Evolutionary conservation across 2,888 invertebrate species (phyloP), one percentile per base, ranked within the genome.

Genomic region (Congeria kusceri): DNA sequence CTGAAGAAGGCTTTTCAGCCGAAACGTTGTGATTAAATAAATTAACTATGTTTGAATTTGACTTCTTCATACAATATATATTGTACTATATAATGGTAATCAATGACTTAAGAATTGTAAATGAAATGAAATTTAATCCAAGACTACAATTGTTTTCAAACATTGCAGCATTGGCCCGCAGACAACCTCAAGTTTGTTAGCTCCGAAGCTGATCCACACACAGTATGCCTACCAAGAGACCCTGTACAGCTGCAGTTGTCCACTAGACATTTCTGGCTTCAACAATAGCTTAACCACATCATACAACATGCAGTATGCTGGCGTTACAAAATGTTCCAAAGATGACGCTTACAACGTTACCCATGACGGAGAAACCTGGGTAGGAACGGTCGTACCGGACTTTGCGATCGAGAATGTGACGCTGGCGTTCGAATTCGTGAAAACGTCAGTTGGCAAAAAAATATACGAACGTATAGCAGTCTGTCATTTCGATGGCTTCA

Each of bases 391-490:
- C 1, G 25, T 53, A 5, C 53, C 53, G n/a, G 53, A 53, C 53
- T 53, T 53, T 18, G 53, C 53, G 5, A 53, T 53, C 25, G 53
- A 53, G 53, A 53, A 53, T 53, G 53, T 53, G 9, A 53, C 53
- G n/a, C 25, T 53, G 13, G 25, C 53, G 9, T 53, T 53, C 25
- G 53, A 20, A 53, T 53, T 39, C 39, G 39, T 39, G 39, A 39
- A 39, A 11, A 39, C 39, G 3, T 15, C 9, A 3, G 15, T 13
- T 11, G 39, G 39, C 3, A 15, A 3, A 39, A 39, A 39, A 1
- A 15, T 15, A 39, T 39, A 39, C 15, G 39, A 39, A 39, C 39
- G 39, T 15, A 1, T 39, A 39, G 9, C 39, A 39, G 39, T 39
- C 39, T 39, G 39, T 39, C 39, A 13, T 15, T 39, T 39, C 15